Conservation (phyloP, 2,888 invertebrate genomes). For the Andricus curvator region DNA sequence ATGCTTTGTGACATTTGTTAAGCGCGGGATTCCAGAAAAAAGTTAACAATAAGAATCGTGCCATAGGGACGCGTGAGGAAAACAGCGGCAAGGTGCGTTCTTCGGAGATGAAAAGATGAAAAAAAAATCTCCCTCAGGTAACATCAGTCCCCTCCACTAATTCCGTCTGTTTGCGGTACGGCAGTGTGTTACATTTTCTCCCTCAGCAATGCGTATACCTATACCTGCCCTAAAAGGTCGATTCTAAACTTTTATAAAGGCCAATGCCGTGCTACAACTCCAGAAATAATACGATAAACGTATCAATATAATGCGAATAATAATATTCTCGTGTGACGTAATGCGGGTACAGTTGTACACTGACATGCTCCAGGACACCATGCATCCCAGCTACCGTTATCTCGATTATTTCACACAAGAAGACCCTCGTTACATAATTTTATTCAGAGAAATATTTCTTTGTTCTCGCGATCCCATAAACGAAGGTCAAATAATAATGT, state of each 20-base stretch:
- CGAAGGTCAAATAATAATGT: slow-evolving; percentile 12
- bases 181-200: neutral
- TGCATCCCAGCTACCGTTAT: neutral
- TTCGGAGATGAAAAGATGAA: slow-evolving; percentile 36
- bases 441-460: slow-evolving; percentile 2
- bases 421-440: neutral
- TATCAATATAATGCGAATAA: neutral
- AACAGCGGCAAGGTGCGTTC: slow-evolving; percentile 33
- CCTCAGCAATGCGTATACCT: neutral
- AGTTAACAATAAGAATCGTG: neutral
- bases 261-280: neutral
- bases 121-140: slow-evolving; percentile 38
- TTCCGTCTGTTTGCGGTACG: slow-evolving; percentile 19
- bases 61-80: slow-evolving; percentile 23
- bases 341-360: neutral
- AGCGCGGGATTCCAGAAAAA: slow-evolving; percentile 8
- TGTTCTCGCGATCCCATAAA: slow-evolving; percentile 9
- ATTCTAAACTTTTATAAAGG: slow-evolving; percentile 15
- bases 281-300: neutral
- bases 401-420: neutral
- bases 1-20: slow-evolving; percentile 32
- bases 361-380: neutral
- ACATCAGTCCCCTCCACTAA: slow-evolving; percentile 20
- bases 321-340: neutral
- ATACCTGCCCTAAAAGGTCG: slow-evolving; percentile 20